These are phyloP conservation scores for Pinna nobilis DNA, from an alignment of 1,140 invertebrate species.

Conservation along the genomic window DNA sequence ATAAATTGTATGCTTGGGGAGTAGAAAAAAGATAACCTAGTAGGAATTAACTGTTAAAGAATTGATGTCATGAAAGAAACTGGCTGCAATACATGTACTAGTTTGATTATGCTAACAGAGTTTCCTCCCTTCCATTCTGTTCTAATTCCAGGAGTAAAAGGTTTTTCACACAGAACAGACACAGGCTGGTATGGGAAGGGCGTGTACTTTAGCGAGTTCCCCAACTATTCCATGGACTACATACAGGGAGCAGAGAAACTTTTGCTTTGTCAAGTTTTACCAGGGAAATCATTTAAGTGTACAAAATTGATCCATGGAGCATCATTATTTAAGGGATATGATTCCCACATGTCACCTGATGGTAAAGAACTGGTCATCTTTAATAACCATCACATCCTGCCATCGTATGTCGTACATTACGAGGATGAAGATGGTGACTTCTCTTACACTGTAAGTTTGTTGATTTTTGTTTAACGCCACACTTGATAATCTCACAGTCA, in stretches of 20 bases:
- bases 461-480: too few relatives aligned
- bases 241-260: conserved; percentile 56
- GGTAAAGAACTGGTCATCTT: conserved; percentile 68
- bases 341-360: conserved; percentile 66
- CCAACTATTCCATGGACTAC: conserved; percentile 62
- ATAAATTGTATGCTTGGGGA: too few relatives aligned
- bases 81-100: too few relatives aligned
- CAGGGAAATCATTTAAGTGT: conserved; percentile 63
- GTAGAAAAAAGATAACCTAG: too few relatives aligned
- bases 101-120: background rate
- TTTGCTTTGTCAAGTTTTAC: conserved; percentile 64
- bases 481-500: too few relatives aligned
- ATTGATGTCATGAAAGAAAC: too few relatives aligned
- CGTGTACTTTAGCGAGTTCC: conserved; percentile 70
- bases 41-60: too few relatives aligned
- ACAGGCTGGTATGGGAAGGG: conserved; percentile 65
- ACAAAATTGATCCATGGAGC: conserved; percentile 59
- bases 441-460: conserved; percentile 44
- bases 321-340: conserved; percentile 50
- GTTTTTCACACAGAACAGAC: conserved; percentile 58
- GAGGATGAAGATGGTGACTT: conserved; percentile 45
- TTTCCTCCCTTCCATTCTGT: background rate
- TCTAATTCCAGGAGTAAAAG: conserved; percentile 49
- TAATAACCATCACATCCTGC: conserved; percentile 61
- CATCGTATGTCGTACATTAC: conserved; percentile 66